Percentiles rank a stretch among this genome's conserved stretches.
Conservation (phyloP, 2,113 vertebrate genomes). For the Anser brachyrhynchus region DNA sequence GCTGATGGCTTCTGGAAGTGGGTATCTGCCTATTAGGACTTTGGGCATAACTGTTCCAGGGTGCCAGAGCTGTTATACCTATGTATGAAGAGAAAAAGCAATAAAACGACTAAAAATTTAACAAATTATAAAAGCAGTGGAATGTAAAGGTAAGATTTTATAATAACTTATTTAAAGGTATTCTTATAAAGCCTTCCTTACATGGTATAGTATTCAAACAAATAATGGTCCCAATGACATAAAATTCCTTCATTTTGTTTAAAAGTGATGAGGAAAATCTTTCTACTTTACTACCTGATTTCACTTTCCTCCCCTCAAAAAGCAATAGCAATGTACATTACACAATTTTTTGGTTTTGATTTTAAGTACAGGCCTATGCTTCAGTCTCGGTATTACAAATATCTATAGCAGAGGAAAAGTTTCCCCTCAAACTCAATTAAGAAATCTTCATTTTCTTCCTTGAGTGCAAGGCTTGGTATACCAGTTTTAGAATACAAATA, state of each 20-base stretch:
- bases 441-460: neutral
- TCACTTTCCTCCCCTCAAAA: neutral
- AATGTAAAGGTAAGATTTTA: conserved; percentile 56
- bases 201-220: neutral
- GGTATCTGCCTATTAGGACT: neutral
- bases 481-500: neutral
- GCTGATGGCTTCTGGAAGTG: neutral
- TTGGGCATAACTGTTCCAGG: neutral
- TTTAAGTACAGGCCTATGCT: neutral
- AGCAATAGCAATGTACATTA: neutral
- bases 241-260: conserved; percentile 69
- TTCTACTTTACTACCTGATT: conserved; percentile 5
- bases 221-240: conserved; percentile 39
- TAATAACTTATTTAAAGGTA: conserved; percentile 67
- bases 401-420: neutral
- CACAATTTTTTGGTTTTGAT: neutral
- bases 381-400: neutral
- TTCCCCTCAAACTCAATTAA: neutral
- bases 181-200: conserved; percentile 59
- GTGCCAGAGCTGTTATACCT: conserved; percentile 1
- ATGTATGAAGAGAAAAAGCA: neutral
- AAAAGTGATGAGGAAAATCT: conserved; percentile 7
- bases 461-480: conserved; percentile 41
- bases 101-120: conserved; percentile 14
- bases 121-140: conserved; percentile 37